A percentile compares a stretch with the other conserved stretches of the same genome.
Conservation (phyloP, 2,113 vertebrate species). For the Oreocharis arfaki region DNA sequence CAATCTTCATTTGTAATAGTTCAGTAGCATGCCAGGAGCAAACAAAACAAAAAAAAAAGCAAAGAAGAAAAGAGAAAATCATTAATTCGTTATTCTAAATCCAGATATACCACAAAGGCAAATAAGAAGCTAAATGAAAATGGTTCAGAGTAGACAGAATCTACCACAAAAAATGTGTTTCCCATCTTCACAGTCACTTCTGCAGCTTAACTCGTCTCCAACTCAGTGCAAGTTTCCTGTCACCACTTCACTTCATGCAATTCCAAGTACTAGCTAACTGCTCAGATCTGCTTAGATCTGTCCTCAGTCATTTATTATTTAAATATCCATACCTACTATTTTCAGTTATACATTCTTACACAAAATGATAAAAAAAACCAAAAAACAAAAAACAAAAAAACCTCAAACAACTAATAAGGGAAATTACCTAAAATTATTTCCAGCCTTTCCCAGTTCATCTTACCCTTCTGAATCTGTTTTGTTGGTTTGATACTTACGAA, state of each 20-base stretch:
- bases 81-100: neutral
- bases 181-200: neutral
- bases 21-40: neutral
- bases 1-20: slow-evolving; percentile 77
- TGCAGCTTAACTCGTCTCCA: neutral
- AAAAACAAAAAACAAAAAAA: neutral
- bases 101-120: neutral
- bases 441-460: neutral
- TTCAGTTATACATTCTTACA: neutral
- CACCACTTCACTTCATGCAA: neutral
- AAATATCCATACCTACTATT: neutral
- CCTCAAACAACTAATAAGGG: neutral
- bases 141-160: neutral
- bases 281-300: neutral
- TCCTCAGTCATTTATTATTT: neutral
- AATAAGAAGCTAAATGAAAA: neutral
- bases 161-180: neutral
- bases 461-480: neutral
- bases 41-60: neutral
- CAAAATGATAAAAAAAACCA: neutral
- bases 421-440: neutral
- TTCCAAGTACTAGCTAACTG: neutral
- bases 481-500: neutral
- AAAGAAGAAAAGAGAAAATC: neutral
- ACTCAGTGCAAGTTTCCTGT: neutral